Evolutionary conservation across 2,888 invertebrate genomes (phyloP).

Genomic region (Gortyna flavago): DNA sequence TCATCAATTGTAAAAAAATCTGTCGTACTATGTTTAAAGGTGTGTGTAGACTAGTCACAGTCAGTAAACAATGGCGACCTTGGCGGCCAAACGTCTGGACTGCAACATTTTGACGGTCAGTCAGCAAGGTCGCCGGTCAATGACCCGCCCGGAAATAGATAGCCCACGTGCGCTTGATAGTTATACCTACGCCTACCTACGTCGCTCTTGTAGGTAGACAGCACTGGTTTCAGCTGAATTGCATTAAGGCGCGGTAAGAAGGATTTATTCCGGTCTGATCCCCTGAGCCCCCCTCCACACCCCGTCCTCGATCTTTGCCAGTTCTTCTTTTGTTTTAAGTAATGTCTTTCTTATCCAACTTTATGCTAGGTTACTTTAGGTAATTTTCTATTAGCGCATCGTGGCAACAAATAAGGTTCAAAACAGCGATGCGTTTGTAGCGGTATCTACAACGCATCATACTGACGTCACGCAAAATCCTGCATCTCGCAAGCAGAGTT

Average conservation of each 20-base stretch:
- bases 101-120: slow-evolving; percentile 64
- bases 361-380: too few species aligned
- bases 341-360: too few species aligned
- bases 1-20: background rate
- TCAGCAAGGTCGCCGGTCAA: slow-evolving; percentile 73
- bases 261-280: too few species aligned
- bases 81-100: slow-evolving; percentile 41
- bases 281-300: too few species aligned
- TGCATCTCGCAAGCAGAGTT: too few species aligned
- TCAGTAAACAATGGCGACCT: slow-evolving; percentile 52
- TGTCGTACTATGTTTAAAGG: background rate
- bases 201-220: slow-evolving; percentile 4
- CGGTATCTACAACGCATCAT: too few species aligned
- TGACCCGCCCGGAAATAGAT: slow-evolving; percentile 74
- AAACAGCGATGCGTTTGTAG: background rate
- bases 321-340: too few species aligned
- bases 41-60: background rate
- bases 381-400: background rate
- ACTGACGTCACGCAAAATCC: too few species aligned
- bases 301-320: too few species aligned
- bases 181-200: slow-evolving; percentile 11
- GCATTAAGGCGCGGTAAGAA: too few species aligned
- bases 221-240: slow-evolving; percentile 11
- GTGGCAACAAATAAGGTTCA: background rate
- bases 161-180: slow-evolving; percentile 68